Percentiles rank a stretch among this genome's conserved stretches.
phyloP scores from a whole-genome alignment of 1,140 invertebrate genomes.

The Agrilus planipennis region DNA sequence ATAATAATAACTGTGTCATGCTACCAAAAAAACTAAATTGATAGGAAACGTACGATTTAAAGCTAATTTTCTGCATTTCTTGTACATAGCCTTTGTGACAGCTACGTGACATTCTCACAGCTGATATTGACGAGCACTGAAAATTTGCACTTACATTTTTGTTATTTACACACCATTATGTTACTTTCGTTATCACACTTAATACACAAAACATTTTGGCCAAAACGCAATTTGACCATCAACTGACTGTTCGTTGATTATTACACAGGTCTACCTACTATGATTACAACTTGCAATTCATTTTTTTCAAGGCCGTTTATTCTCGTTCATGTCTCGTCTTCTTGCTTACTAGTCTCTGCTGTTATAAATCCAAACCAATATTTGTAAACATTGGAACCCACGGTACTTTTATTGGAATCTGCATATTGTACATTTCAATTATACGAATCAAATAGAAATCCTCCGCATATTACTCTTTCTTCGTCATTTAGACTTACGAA shows the following conservation, averaged over 20 bases:
- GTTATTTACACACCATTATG: not conserved
- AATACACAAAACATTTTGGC: constrained; percentile 20
- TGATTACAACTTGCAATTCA: constrained; percentile 17
- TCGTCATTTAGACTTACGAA: no score
- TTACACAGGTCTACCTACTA: constrained; percentile 13
- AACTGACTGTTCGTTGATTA: constrained; percentile 26
- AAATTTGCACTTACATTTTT: constrained; percentile 9
- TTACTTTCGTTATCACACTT: constrained; percentile 5
- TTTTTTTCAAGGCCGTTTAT: constrained; percentile 8
- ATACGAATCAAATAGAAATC: no score
- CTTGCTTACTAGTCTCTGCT: no score
- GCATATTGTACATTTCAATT: no score
- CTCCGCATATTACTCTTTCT: no score
- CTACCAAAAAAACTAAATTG: not conserved
- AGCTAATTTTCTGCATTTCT: constrained; percentile 5
- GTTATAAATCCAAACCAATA: no score
- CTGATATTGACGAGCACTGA: constrained; percentile 24
- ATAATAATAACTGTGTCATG: no score
- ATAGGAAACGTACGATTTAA: constrained; percentile 4
- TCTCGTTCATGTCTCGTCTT: no score
- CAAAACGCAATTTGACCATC: constrained; percentile 25
- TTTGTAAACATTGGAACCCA: no score
- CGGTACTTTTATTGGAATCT: no score
- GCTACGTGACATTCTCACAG: constrained; percentile 25
- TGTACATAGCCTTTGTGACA: constrained; percentile 15